Evolutionary conservation across 2,797 vertebrate species (phyloP), one percentile per base, ranked within the genome.

Genomic region (Margarornis squamiger): DNA sequence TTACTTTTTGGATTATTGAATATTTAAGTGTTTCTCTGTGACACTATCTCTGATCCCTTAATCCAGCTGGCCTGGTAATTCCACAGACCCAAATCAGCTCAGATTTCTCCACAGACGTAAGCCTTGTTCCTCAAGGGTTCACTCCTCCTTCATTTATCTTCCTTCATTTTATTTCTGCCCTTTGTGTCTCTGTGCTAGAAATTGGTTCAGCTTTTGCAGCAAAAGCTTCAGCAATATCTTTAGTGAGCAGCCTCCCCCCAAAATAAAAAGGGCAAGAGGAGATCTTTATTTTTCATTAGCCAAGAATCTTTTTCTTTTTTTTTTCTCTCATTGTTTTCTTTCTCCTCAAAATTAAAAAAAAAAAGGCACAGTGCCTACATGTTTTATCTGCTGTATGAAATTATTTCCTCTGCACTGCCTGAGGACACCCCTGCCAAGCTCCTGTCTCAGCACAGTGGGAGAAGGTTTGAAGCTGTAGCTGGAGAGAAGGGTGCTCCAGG

Each of bases 51-150:
- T 97, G 96, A 97, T 97, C 97, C 93, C 63, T 97, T 97, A 96
- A 97, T 97, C 95, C 95, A 90, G 75, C 93, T 96, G 95, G 58
- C 91, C 96, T 97, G 91, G 90, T 97, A 97, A 97, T 97, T 96
- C 95, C 71, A 83, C 86, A 94, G 93, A 63, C 93, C 93, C 81
- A 96, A 86, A 97, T 97, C 96, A 96, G 94, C 88, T 94, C 96
- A 95, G 94, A 97, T 97, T 95, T 95, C 92, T 95, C 79, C 74
- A 88, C 59, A 92, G 92, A 95, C 20, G 3, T 97, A 97, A 97
- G 89, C 86, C 89, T 95, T 94, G 88, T 93, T 96, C 91, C 94
- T 96, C 68, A 95, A 95, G 92, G 77, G 86, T 94, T 96, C 75
- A 82, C 52, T 92, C 73, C 93, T 92, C 70, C 89, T 87, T 22